Base-by-base conservation (phyloP, 2,797 vertebrate species). In the Xyrichtys novacula region DNA sequence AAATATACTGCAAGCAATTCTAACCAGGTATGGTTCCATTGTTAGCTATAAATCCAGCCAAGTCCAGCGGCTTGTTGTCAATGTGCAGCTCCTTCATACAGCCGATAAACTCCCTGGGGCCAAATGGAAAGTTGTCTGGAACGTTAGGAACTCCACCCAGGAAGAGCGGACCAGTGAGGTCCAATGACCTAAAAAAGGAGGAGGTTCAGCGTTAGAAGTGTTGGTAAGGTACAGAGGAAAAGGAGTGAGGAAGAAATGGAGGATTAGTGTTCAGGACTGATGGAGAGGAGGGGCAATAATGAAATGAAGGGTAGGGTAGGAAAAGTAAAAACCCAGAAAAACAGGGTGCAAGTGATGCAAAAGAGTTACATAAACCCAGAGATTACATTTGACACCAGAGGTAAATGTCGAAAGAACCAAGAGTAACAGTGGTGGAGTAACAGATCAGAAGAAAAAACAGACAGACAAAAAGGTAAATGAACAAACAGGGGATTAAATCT, bases 61-160 rank as follows among this genome's bases (percentile, higher is more conserved):
- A 88, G 88, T 99, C 98, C 25, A 99, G 86, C 1, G 89, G 95
- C 49, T 94, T 96, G 91, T 89, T 97, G 81, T 99, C 98, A 0
- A 99, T 96, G 86, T 97, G 96, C 6, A 99, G 93, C 77, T 99
- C 97, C 86, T 95, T 95, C 96, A 99, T 98, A 71, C 98, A 99
- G 64, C 98, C 98, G 3, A 96, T 94, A 81, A 99, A 99, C 87
- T 98, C 97, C 54, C 96, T 94, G 78, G 95, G 94, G 61, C 94
- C 91, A 66, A 99, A 95, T 0, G 96, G 97, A 78, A 99, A 98
- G 92, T 98, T 98, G 87, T 98, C 98, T 0, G 97, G 97, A 44
- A 98, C 95, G 57, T 99, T 98, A 71, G 98, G 98, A 59, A 99
- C 97, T 40, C 98, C 98, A 5, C 98, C 98, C 20, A 99, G 92